Percentiles rank a stretch among this genome's conserved stretches.
Evolutionary conservation across 2,888 invertebrate species (phyloP).

Genomic region (Notodromas monacha): DNA sequence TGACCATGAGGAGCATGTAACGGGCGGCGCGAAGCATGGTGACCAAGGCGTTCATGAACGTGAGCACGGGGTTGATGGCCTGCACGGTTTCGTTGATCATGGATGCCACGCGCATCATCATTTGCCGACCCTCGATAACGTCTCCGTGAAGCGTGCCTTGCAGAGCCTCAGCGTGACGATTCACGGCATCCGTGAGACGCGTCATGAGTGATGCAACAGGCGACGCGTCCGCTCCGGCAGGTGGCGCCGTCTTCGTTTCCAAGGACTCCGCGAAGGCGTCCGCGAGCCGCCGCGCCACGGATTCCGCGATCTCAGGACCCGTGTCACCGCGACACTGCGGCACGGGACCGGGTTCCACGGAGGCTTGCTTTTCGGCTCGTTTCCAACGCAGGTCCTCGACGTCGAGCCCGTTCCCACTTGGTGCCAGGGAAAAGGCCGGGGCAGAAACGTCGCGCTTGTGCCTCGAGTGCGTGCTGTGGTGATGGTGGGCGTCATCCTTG

Average conservation of each 20-base stretch:
- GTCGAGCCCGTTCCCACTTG: too few species aligned
- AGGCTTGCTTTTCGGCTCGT: background rate
- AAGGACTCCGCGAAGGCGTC: background rate
- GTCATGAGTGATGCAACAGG: too few species aligned
- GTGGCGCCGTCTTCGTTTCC: background rate
- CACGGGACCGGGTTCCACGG: background rate
- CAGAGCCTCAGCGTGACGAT: too few species aligned
- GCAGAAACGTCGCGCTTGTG: background rate
- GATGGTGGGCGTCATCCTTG: background rate
- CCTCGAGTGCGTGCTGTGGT: background rate
- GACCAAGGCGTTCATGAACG: background rate
- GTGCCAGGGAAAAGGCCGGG: background rate
- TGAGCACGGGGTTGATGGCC: background rate
- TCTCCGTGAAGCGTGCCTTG: too few species aligned
- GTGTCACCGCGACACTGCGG: too few species aligned
- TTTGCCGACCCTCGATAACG: background rate
- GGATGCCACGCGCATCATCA: background rate
- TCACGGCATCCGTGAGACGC: too few species aligned
- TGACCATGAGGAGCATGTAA: constrained; percentile 1
- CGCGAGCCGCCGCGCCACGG: too few species aligned
- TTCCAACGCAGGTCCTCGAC: background rate
- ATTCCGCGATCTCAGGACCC: too few species aligned
- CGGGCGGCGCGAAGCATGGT: background rate
- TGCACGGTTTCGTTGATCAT: background rate
- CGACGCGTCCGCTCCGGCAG: too few species aligned